Conservation (phyloP, 2,888 invertebrate genomes). For the Cataglyphis cursor region DNA sequence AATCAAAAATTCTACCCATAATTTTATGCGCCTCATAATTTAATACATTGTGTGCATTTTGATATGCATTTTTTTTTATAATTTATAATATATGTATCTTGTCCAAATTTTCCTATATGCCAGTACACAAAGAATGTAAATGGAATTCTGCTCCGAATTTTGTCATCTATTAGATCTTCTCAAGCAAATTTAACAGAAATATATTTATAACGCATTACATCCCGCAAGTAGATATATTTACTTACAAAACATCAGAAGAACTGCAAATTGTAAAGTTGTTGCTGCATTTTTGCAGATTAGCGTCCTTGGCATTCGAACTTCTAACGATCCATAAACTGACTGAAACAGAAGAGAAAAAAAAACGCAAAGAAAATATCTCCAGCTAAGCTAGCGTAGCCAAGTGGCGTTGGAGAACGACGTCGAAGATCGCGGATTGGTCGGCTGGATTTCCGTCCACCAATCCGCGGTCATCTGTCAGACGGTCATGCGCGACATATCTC, state of each 20-base stretch:
- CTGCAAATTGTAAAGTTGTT: not conserved
- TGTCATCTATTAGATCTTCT: not conserved
- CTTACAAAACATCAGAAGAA: not conserved
- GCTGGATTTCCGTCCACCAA: not conserved
- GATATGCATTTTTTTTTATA: not conserved
- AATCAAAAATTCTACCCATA: not conserved
- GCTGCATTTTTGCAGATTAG: too few relatives aligned
- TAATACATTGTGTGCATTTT: not conserved
- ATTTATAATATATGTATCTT: not conserved
- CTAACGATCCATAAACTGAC: not conserved
- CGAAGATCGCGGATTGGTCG: not conserved
- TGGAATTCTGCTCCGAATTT: not conserved
- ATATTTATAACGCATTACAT: not conserved
- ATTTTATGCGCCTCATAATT: not conserved
- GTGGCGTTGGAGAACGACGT: too few relatives aligned
- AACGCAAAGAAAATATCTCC: too few relatives aligned
- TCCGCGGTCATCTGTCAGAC: not conserved
- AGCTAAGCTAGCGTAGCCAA: not conserved
- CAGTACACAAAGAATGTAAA: not conserved
- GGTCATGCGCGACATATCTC: not conserved
- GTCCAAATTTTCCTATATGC: too few relatives aligned
- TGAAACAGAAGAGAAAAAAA: not conserved
- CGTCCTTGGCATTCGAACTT: not conserved
- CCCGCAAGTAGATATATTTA: not conserved
- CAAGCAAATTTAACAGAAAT: not conserved